Percentiles rank a stretch among this genome's conserved stretches.
Evolutionary conservation across 2,888 invertebrate species (phyloP).

Genomic region (Xylota sylvarum): DNA sequence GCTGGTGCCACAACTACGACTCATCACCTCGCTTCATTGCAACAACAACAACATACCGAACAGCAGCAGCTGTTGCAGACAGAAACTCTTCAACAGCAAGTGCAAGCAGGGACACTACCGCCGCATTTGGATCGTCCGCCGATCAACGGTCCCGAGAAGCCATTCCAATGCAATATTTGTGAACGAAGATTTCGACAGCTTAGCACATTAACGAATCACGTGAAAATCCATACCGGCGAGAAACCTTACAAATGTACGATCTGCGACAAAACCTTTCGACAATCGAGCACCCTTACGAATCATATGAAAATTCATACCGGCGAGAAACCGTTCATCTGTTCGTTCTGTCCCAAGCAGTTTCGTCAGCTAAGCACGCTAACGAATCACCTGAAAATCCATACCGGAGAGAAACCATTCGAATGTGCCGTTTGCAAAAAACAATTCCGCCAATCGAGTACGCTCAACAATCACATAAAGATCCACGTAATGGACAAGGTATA

Average conservation of each 20-base stretch:
- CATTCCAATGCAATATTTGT: slow-evolving; percentile 85
- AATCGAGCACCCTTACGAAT: slow-evolving; percentile 85
- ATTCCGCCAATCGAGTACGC: slow-evolving; percentile 85
- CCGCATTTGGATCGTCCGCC: slow-evolving; percentile 76
- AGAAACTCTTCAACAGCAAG: slow-evolving; percentile 62
- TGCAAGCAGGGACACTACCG: slow-evolving; percentile 50
- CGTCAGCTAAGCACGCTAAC: slow-evolving; percentile 85
- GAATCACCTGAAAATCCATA: slow-evolving; percentile 85
- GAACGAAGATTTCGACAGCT: slow-evolving; percentile 85
- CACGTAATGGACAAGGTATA: slow-evolving; percentile 85
- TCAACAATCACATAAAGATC: slow-evolving; percentile 85
- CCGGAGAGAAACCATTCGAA: slow-evolving; percentile 85
- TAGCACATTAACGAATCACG: slow-evolving; percentile 85
- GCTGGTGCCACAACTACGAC: slow-evolving; percentile 84
- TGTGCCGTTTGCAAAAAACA: slow-evolving; percentile 85
- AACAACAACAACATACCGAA: slow-evolving; percentile 62
- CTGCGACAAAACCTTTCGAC: slow-evolving; percentile 85
- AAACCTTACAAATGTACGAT: slow-evolving; percentile 85
- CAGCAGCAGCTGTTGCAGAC: slow-evolving; percentile 81
- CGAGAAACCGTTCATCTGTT: slow-evolving; percentile 84
- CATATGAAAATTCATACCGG: slow-evolving; percentile 85
- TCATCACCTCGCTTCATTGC: slow-evolving; percentile 73
- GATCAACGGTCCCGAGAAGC: slow-evolving; percentile 82
- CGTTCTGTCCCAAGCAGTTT: slow-evolving; percentile 84
- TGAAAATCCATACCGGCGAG: slow-evolving; percentile 85